Percentiles rank a stretch among this genome's conserved stretches.
These are phyloP conservation scores for Drosophila nigricruria DNA, from an alignment of 2,888 invertebrate species.

Conservation along the genomic window DNA sequence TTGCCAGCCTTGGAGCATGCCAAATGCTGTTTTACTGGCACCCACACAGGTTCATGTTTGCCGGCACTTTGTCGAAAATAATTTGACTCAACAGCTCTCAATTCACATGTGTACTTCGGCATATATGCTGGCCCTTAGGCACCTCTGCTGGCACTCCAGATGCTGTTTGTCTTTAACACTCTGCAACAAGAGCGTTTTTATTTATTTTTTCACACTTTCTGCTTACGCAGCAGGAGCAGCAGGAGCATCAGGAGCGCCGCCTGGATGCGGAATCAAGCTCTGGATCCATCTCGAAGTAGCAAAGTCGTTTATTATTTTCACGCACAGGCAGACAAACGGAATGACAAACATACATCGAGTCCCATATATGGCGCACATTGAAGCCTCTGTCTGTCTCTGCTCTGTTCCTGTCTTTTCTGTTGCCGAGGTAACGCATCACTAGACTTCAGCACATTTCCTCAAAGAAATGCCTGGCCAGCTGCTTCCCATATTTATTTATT, in stretches of 20 bases:
- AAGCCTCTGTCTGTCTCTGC: slow-evolving; percentile 5
- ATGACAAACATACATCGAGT: slow-evolving; percentile 26
- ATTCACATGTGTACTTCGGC: slow-evolving; percentile 25
- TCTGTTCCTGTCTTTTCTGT: slow-evolving; percentile 13
- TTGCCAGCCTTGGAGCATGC: slow-evolving; percentile 71
- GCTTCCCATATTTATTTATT: slow-evolving; percentile 8
- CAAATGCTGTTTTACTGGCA: slow-evolving; percentile 68
- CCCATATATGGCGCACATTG: slow-evolving; percentile 15
- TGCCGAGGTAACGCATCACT: slow-evolving; percentile 51
- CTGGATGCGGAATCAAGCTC: slow-evolving; percentile 3
- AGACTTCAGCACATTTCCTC: slow-evolving; percentile 20
- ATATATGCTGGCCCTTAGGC: slow-evolving; percentile 46
- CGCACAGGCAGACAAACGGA: slow-evolving; percentile 47
- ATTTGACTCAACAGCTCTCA: slow-evolving; percentile 64
- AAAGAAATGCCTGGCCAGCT: slow-evolving; percentile 10
- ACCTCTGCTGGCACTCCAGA: slow-evolving; percentile 50
- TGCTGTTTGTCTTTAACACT: slow-evolving; percentile 70
- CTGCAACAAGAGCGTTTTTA: slow-evolving; percentile 60
- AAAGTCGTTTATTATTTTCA: slow-evolving; percentile 79
- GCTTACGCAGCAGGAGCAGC: slow-evolving; percentile 51
- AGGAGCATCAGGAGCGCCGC: background rate
- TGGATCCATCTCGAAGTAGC: slow-evolving; percentile 55
- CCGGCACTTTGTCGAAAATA: slow-evolving; percentile 70
- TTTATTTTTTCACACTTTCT: slow-evolving; percentile 76
- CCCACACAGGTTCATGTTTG: slow-evolving; percentile 29